Percentiles rank a stretch among this genome's conserved stretches.
phyloP scores from a whole-genome alignment of 2,888 invertebrate species.

The Lasioglossum villosulum region DNA sequence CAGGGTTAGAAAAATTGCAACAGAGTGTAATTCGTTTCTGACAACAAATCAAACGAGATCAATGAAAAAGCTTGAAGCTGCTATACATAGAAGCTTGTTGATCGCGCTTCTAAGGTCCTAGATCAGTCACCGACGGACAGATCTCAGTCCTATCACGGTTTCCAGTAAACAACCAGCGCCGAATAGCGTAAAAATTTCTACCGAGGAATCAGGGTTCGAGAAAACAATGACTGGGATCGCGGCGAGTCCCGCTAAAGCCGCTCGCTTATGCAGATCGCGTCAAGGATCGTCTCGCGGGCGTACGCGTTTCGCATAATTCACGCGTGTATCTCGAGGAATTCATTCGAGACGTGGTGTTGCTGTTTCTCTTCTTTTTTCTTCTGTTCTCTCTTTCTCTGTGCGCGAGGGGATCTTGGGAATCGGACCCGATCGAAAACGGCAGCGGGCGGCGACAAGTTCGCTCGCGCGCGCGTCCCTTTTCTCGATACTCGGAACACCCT shows the following conservation, averaged over 20 bases:
- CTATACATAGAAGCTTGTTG: not conserved
- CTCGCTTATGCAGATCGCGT: conserved; percentile 37
- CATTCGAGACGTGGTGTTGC: not conserved
- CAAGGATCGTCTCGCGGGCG: conserved; percentile 26
- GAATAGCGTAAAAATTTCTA: not conserved
- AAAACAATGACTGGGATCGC: conserved; percentile 13
- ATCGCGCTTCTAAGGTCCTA: not conserved
- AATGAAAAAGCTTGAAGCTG: not conserved
- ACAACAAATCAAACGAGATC: not conserved
- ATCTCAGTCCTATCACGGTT: not conserved
- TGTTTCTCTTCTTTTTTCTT: not conserved
- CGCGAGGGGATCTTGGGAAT: not conserved
- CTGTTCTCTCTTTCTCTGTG: not conserved
- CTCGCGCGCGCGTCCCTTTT: not conserved
- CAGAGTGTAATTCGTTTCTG: not conserved
- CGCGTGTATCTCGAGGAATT: conserved; percentile 17
- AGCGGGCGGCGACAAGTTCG: conserved; percentile 2
- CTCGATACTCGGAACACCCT: conserved; percentile 22
- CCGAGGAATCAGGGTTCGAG: not conserved
- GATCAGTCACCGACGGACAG: not conserved
- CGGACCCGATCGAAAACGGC: not conserved
- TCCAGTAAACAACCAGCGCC: not conserved
- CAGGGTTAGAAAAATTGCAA: not conserved
- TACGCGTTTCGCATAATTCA: conserved; percentile 40
- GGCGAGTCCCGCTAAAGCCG: conserved; percentile 25